Percentiles rank a stretch among this genome's conserved stretches.
Evolutionary conservation across 2,888 invertebrate genomes (phyloP).

Genomic region (Tillus elongatus): DNA sequence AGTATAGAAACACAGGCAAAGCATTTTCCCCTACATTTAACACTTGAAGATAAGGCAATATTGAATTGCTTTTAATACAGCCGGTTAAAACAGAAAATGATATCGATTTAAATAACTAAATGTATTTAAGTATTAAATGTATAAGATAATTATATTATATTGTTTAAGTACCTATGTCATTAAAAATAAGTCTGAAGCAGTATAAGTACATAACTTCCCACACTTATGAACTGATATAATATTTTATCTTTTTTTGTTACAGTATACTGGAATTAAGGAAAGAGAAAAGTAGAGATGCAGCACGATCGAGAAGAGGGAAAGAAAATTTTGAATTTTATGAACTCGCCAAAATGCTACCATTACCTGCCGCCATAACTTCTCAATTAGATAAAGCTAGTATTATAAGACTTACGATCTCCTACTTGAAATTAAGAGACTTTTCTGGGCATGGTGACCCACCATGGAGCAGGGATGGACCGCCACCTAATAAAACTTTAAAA

Average conservation of each 20-base stretch:
- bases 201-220: too few relatives aligned
- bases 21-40: too few relatives aligned
- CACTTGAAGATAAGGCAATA: too few relatives aligned
- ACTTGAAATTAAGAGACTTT: constrained; percentile 89
- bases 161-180: too few relatives aligned
- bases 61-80: too few relatives aligned
- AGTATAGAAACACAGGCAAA: too few relatives aligned
- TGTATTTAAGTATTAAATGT: too few relatives aligned
- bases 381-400: constrained; percentile 94
- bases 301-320: constrained; percentile 81
- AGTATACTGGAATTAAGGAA: constrained; percentile 89
- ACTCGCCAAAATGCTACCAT: constrained; percentile 87
- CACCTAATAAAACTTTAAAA: constrained; percentile 72
- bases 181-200: too few relatives aligned
- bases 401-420: constrained; percentile 91
- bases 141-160: too few relatives aligned
- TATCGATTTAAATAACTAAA: too few relatives aligned
- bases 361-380: constrained; percentile 84
- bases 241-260: constrained; percentile 50
- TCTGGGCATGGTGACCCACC: constrained; percentile 93
- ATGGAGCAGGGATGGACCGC: constrained; percentile 78
- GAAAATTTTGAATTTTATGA: constrained; percentile 97
- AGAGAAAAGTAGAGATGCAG: constrained; percentile 89
- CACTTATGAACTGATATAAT: neutral
- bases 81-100: too few relatives aligned